phyloP scores from a whole-genome alignment of 2,888 invertebrate genomes.

The Drosophila austrosaltans region DNA sequence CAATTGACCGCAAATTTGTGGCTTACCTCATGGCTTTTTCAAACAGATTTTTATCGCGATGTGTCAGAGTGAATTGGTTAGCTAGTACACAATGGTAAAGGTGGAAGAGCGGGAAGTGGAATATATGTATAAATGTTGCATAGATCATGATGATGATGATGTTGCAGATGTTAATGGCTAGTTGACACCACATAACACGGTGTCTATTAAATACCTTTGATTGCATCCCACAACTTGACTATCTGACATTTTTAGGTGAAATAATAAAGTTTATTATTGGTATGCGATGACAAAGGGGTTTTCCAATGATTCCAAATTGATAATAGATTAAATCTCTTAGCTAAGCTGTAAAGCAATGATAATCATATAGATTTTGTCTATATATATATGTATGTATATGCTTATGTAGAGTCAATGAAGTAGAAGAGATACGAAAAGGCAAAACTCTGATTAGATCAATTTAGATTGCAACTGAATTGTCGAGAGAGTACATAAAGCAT shows the following conservation, averaged over 20 bases:
- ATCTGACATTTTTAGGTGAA: neutral
- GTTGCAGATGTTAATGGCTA: slow-evolving; percentile 15
- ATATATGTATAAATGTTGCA: slow-evolving; percentile 9
- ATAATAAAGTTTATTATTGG: too few species aligned
- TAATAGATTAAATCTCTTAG: too few species aligned
- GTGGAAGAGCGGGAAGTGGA: slow-evolving; percentile 9
- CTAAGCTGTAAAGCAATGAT: too few species aligned
- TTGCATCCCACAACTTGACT: slow-evolving; percentile 6
- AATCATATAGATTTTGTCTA: too few species aligned
- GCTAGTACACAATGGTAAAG: neutral
- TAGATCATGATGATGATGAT: slow-evolving; percentile 5
- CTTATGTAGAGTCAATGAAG: too few species aligned
- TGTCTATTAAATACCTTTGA: slow-evolving; percentile 22
- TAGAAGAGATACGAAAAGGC: too few species aligned
- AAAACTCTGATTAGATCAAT: too few species aligned
- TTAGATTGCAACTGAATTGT: too few species aligned
- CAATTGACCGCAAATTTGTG: slow-evolving; percentile 78
- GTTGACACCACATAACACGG: slow-evolving; percentile 27
- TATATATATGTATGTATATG: too few species aligned
- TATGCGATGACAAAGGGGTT: too few species aligned
- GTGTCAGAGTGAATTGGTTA: slow-evolving; percentile 20
- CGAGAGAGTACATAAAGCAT: too few species aligned
- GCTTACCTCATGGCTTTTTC: slow-evolving; percentile 67
- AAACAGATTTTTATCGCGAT: slow-evolving; percentile 72
- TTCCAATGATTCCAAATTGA: too few species aligned